These are phyloP conservation scores for Cyanoramphus novaezelandiae DNA, from an alignment of 2,113 vertebrate species.

Conservation along the genomic window DNA sequence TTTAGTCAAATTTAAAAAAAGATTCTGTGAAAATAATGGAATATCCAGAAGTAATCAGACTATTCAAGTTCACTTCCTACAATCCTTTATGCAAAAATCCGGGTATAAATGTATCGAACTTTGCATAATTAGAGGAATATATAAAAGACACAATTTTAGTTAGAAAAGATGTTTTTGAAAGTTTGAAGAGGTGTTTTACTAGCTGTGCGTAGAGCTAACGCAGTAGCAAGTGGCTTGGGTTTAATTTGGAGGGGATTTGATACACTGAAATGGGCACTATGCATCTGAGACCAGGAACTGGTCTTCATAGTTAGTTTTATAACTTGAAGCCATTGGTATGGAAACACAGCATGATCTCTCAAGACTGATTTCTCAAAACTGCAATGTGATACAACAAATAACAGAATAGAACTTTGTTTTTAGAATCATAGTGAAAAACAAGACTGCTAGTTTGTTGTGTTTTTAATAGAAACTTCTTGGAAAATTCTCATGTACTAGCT, in stretches of 20 bases:
- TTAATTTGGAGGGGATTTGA: not conserved
- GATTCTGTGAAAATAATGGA: not conserved
- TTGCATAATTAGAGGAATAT: not conserved
- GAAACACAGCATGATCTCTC: conserved; percentile 61
- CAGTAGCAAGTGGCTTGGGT: not conserved
- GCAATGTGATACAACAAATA: conserved; percentile 14
- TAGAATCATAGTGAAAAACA: not conserved
- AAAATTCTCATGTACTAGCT: not conserved
- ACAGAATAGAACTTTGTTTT: not conserved
- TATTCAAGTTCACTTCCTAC: not conserved
- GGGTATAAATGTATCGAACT: not conserved
- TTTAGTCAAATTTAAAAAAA: not conserved
- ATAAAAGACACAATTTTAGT: not conserved
- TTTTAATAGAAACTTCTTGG: not conserved
- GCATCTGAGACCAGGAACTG: conserved; percentile 40
- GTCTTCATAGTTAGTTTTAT: conserved; percentile 48
- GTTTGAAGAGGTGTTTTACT: not conserved
- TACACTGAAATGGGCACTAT: not conserved
- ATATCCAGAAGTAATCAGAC: not conserved
- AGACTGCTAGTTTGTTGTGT: not conserved
- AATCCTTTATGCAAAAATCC: not conserved
- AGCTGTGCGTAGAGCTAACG: not conserved
- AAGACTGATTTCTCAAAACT: conserved; percentile 58
- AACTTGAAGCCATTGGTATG: conserved; percentile 67
- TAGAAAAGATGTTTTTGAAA: not conserved